Evolutionary conservation across 2,113 vertebrate genomes (phyloP), one percentile per base, ranked within the genome.

Genomic region (Symphodus melops): DNA sequence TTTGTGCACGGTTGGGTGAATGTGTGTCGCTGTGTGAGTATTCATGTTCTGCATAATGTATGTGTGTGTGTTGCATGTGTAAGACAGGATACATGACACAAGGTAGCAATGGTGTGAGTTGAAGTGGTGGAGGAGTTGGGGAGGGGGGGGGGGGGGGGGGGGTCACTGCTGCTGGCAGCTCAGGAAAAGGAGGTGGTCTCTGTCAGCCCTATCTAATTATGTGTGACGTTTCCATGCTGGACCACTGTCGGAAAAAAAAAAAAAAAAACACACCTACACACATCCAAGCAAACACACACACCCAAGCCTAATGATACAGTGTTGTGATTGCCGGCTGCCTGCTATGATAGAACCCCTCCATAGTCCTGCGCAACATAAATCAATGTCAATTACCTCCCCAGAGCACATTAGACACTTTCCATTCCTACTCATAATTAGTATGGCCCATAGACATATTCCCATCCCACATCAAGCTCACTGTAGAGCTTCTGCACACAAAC

Each of bases 351-450:
- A 90, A 87, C 83, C 88, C 85, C 83, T 87, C 88, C 87, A 89
- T 83, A 80, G 88, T 85, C 83, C 85, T 90, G 86, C 33, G 67
- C 86, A 88, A 92, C 88, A 93, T 93, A 92, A 91, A 93, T 93
- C 92, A 93, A 93, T 92, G 92, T 93, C 92, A 93, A 92, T 93
- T 91, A 92, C 88, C 92, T 91, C 92, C 89, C 91, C 85, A 91
- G 91, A 91, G 92, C 89, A 88, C 89, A 90, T 90, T 89, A 91
- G 86, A 90, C 91, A 89, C 89, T 90, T 88, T 89, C 87, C 88
- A 86, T 88, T 86, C 83, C 82, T 88, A 70, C 84, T 87, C 57
- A 77, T 92, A 92, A 93, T 93, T 93, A 91, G 88, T 90, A 74
- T 74, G 76, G 88, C 85, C 89, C 81, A 79, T 84, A 87, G 90